Conservation (phyloP, 1,140 invertebrate species). For the Apolygus lucorum region DNA sequence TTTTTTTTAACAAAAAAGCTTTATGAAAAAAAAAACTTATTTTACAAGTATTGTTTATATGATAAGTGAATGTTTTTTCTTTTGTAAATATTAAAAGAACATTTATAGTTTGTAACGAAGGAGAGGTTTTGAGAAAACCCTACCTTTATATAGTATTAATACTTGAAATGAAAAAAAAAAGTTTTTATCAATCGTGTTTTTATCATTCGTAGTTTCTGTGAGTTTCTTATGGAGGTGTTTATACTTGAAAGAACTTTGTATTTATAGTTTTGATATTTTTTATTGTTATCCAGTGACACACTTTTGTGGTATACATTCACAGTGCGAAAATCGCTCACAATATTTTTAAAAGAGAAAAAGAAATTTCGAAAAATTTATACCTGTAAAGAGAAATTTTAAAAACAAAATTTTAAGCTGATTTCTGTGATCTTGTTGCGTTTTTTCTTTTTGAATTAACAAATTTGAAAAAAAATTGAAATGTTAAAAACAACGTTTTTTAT, state of each 20-base stretch:
- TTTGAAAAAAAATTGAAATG: background rate
- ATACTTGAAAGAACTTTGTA: slow-evolving; percentile 11
- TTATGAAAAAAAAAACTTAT: slow-evolving; percentile 3
- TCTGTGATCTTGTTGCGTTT: slow-evolving; percentile 5
- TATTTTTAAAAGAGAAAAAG: background rate
- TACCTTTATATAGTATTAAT: background rate
- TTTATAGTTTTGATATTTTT: slow-evolving; percentile 16
- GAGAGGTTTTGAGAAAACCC: slow-evolving; percentile 3
- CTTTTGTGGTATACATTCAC: slow-evolving; percentile 8
- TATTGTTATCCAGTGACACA: slow-evolving; percentile 11
- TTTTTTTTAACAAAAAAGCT: background rate
- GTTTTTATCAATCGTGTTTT: background rate
- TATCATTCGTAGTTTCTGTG: background rate
- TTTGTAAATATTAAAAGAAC: background rate
- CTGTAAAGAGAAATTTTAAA: too few species aligned
- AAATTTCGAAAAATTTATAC: too few species aligned
- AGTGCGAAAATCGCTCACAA: background rate
- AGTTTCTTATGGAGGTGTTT: slow-evolving; percentile 15
- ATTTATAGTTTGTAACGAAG: background rate
- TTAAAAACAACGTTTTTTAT: too few species aligned
- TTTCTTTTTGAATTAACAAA: background rate
- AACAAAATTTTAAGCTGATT: slow-evolving; percentile 1
- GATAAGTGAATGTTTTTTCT: background rate
- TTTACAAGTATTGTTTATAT: slow-evolving; percentile 17
- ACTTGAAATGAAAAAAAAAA: slow-evolving; percentile 3